Evolutionary conservation across 2,113 vertebrate genomes (phyloP).

Genomic region (Circaetus cinerascens): DNA sequence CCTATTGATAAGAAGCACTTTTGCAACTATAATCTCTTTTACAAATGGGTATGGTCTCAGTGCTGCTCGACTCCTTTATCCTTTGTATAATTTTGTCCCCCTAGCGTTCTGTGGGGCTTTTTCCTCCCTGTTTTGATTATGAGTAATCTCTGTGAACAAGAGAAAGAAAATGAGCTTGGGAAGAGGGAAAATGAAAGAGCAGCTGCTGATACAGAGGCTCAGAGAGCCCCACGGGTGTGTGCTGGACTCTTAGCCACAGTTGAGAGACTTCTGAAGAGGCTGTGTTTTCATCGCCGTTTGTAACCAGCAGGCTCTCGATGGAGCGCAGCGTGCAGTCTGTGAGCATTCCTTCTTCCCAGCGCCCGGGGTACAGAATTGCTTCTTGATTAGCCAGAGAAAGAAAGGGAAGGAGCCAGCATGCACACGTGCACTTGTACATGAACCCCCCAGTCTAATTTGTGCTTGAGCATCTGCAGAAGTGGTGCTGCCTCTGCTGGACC

Average conservation of each 20-base stretch:
- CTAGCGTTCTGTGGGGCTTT: not conserved
- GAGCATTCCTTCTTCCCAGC: not conserved
- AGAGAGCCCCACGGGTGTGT: not conserved
- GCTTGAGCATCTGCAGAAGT: not conserved
- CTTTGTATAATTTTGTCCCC: not conserved
- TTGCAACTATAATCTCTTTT: not conserved
- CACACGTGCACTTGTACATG: not conserved
- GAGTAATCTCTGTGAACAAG: not conserved
- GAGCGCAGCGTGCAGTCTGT: not conserved
- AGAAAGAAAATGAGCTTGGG: not conserved
- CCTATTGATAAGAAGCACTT: not conserved
- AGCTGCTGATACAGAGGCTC: not conserved
- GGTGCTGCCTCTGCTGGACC: not conserved
- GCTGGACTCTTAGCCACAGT: not conserved
- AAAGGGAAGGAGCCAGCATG: not conserved
- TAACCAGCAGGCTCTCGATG: not conserved
- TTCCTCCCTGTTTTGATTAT: constrained; percentile 1
- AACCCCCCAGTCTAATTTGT: not conserved
- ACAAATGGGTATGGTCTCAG: not conserved
- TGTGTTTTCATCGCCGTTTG: not conserved
- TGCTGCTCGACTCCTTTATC: not conserved
- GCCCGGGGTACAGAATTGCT: not conserved
- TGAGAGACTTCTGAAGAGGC: not conserved
- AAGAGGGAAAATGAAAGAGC: not conserved
- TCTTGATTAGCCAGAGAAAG: not conserved